These are phyloP conservation scores for Syrista parreyssii DNA, from an alignment of 2,888 invertebrate species.

Conservation along the genomic window DNA sequence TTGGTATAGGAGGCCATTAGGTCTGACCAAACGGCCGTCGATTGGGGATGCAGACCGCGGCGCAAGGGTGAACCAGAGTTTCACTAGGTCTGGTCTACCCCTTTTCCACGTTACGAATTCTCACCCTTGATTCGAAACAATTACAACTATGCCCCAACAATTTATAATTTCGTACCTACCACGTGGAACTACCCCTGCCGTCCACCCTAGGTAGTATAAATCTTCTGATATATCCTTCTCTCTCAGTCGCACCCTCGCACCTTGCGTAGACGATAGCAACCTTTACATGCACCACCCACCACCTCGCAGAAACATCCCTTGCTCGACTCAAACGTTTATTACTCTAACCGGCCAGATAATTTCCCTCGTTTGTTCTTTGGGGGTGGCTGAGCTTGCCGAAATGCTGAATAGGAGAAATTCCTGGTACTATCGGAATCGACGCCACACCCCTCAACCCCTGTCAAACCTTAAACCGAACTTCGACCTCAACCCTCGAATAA, in stretches of 20 bases:
- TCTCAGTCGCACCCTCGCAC: constrained; percentile 26
- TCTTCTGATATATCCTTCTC: constrained; percentile 20
- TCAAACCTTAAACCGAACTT: neutral
- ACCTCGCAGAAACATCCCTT: constrained; percentile 1
- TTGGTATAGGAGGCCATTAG: neutral
- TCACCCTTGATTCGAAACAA: constrained; percentile 43
- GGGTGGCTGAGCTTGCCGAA: neutral
- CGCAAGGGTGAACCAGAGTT: neutral
- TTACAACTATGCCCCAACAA: constrained; percentile 59
- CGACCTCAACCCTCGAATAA: neutral
- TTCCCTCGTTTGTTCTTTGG: constrained; percentile 53
- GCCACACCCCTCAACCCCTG: neutral
- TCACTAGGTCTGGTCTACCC: neutral
- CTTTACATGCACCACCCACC: neutral
- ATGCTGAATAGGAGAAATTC: neutral
- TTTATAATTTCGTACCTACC: constrained; percentile 51
- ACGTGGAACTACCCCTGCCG: neutral
- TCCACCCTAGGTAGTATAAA: neutral
- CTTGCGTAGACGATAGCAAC: neutral
- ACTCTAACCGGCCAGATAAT: constrained; percentile 58
- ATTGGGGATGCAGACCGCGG: constrained; percentile 18
- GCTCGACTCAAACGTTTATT: constrained; percentile 53
- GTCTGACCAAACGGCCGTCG: constrained; percentile 15
- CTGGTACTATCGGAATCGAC: neutral
- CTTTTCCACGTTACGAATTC: constrained; percentile 6